Conservation (phyloP, 2,888 invertebrate species). For the Belgica antarctica region DNA sequence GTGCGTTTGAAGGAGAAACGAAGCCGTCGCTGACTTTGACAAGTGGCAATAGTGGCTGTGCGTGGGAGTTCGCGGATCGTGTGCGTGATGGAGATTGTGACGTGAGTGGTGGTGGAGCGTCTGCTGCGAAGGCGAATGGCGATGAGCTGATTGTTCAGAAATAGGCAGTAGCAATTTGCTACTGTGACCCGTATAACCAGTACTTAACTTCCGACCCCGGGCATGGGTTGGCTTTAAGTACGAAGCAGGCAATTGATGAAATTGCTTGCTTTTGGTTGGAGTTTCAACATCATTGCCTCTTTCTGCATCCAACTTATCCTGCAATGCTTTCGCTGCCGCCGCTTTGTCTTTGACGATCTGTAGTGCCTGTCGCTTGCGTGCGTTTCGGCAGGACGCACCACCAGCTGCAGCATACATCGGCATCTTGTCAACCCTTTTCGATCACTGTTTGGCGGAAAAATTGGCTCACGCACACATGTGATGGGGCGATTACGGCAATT, state of each 20-base stretch:
- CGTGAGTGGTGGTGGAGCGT: slow-evolving; percentile 11
- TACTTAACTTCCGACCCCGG: slow-evolving; percentile 53
- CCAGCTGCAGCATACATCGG: slow-evolving; percentile 85
- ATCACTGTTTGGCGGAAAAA: not conserved
- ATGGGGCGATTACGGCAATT: slow-evolving; percentile 24
- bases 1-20: slow-evolving; percentile 54
- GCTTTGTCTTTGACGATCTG: slow-evolving; percentile 56
- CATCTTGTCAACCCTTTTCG: not conserved
- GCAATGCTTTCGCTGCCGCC: slow-evolving; percentile 54
- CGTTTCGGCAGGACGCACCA: slow-evolving; percentile 81
- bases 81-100: slow-evolving; percentile 33
- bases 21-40: slow-evolving; percentile 55
- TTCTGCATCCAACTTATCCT: slow-evolving; percentile 56
- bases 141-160: slow-evolving; percentile 48
- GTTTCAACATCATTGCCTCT: slow-evolving; percentile 51
- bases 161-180: slow-evolving; percentile 55
- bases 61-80: slow-evolving; percentile 37
- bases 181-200: slow-evolving; percentile 53
- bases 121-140: slow-evolving; percentile 41
- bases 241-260: slow-evolving; percentile 59
- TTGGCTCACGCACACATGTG: not conserved
- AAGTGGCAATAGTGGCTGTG: slow-evolving; percentile 49
- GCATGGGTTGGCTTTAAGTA: slow-evolving; percentile 54
- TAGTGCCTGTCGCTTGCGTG: slow-evolving; percentile 63
- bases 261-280: slow-evolving; percentile 57